Evolutionary conservation across 2,797 vertebrate genomes (phyloP).

Genomic region (Semotilus atromaculatus): DNA sequence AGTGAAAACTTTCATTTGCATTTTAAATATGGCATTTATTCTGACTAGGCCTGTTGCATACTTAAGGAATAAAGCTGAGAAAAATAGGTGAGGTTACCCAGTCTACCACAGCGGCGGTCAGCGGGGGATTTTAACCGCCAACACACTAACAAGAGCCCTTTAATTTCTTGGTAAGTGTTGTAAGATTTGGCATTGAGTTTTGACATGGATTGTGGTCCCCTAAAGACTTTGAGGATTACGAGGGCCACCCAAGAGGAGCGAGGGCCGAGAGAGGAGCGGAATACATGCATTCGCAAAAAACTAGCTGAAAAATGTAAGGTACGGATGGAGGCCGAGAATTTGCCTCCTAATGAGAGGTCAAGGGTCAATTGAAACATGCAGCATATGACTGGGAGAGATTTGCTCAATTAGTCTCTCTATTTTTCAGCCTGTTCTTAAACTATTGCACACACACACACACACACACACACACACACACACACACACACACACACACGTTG

Average conservation of each 20-base stretch:
- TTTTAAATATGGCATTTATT: not conserved
- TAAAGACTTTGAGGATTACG: slow-evolving; percentile 92
- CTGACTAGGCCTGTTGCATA: not conserved
- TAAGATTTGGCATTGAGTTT: slow-evolving; percentile 69
- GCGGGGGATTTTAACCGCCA: slow-evolving; percentile 8
- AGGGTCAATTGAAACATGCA: slow-evolving; percentile 18
- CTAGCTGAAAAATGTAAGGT: not conserved
- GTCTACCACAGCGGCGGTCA: not conserved
- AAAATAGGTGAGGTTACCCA: not conserved
- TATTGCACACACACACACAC: not conserved
- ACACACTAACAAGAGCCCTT: slow-evolving; percentile 38
- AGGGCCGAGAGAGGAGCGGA: slow-evolving; percentile 19
- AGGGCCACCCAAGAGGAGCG: slow-evolving; percentile 91
- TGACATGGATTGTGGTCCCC: slow-evolving; percentile 87
- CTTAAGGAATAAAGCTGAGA: not conserved
- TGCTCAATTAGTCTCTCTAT: not conserved
- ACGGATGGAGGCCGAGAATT: slow-evolving; percentile 2
- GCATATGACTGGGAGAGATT: slow-evolving; percentile 21
- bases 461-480: not conserved
- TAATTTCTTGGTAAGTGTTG: slow-evolving; percentile 49
- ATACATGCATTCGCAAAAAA: slow-evolving; percentile 20
- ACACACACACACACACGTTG: not conserved
- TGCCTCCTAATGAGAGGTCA: slow-evolving; percentile 48
- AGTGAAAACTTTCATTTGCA: not conserved
- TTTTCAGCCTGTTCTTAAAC: not conserved